Evolutionary conservation across 1,140 invertebrate species (phyloP).

Genomic region (Hydropsyche tenuis): DNA sequence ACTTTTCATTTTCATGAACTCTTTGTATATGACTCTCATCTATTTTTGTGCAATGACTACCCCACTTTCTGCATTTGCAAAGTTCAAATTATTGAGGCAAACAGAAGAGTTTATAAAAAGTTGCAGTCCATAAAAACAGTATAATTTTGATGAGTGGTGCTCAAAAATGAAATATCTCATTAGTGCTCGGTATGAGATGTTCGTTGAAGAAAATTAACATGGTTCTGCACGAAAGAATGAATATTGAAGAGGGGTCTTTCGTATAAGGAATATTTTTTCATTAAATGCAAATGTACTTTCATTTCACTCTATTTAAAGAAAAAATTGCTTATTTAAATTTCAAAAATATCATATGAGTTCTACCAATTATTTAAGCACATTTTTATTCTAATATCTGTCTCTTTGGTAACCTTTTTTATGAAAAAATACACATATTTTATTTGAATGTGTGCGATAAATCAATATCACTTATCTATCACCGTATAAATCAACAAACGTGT

Average conservation of each 20-base stretch:
- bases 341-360: no score
- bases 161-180: slow-evolving; percentile 32
- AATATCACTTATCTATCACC: slow-evolving; percentile 25
- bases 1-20: no score
- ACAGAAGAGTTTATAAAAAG: not conserved
- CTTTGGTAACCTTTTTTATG: not conserved
- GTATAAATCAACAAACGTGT: slow-evolving; percentile 26
- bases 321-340: no score
- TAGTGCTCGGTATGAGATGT: slow-evolving; percentile 6
- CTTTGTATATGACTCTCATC: no score
- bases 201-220: slow-evolving; percentile 15
- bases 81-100: not conserved
- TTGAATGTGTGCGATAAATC: slow-evolving; percentile 17
- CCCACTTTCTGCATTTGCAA: not conserved
- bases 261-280: not conserved
- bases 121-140: not conserved
- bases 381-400: not conserved
- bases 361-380: no score
- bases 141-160: slow-evolving; percentile 21
- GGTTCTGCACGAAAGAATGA: slow-evolving; percentile 1
- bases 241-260: slow-evolving; percentile 9
- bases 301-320: not conserved
- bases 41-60: no score
- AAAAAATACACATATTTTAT: slow-evolving; percentile 6
- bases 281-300: not conserved